Base-by-base conservation (phyloP, 2,888 invertebrate genomes). In the Hemicrepidius hirtus region DNA sequence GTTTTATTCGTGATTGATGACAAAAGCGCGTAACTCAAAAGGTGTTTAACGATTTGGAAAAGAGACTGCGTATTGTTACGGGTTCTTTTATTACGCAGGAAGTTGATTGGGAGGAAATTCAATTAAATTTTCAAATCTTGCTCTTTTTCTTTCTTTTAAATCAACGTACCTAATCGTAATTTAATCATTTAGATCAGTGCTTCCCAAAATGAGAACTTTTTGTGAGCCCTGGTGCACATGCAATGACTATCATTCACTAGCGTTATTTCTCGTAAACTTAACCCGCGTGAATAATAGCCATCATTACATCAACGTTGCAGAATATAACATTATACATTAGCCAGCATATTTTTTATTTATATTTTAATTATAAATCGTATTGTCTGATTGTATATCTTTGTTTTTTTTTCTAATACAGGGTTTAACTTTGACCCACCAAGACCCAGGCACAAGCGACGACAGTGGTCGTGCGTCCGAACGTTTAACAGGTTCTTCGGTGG, bases 401-500 rank as follows among this genome's bases (percentile, higher is more conserved):
- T 71, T 72, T 62, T 73, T 75, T 79, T 78, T 85, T 85, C 85
- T n/a, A n/a, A 88, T 89, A 75, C 88, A 93, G 93, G 92, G 91
- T 88, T 91, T 93, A 87, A 91, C 91, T 87, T 89, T 91, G 87
- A 90, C 90, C 86, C 91, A 91, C 87, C 80, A 80, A 82, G 94
- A 94, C 90, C 93, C 93, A 87, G 94, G 94, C 85, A 94, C 94
- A 85, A 94, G 94, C 87, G 94, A 94, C 89, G 94, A 94, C 88
- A 94, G 94, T 88, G 93, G 94, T 84, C 90, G 94, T 87, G 94
- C 94, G 83, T 94, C 94, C 82, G 94, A 94, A 89, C 90, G 93
- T 85, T 90, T 94, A 86, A 92, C 93, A 86, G 91, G 93, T 87
- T 92, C 93, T 87, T 92, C 92, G 76, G 91, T 92, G 84, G 91